These are phyloP conservation scores for Hirudo medicinalis DNA, from an alignment of 1,140 invertebrate species.

Conservation along the genomic window DNA sequence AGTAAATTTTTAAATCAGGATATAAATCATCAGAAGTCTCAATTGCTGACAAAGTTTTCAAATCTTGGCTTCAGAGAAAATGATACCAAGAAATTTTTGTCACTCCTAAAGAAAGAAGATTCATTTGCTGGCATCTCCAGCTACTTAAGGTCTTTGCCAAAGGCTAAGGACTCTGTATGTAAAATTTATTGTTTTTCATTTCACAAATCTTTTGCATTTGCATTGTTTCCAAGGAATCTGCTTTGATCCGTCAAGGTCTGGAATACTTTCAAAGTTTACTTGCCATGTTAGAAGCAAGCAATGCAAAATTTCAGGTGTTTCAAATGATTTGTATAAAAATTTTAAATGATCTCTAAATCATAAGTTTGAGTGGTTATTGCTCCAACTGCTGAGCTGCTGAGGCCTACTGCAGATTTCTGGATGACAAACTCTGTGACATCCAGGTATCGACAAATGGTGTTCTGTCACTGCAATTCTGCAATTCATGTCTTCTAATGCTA, in stretches of 20 bases:
- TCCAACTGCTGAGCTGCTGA: too few relatives aligned
- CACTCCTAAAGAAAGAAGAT: not conserved
- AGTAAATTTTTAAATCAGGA: not conserved
- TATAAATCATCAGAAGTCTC: conserved; percentile 3
- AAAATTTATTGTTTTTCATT: not conserved
- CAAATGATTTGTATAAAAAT: too few relatives aligned
- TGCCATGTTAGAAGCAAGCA: too few relatives aligned
- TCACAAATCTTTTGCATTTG: not conserved
- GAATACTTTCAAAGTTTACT: not conserved
- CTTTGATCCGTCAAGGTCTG: not conserved
- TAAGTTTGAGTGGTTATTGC: too few relatives aligned
- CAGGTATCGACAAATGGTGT: too few relatives aligned
- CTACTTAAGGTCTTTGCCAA: not conserved
- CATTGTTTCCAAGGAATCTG: not conserved
- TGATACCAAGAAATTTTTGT: not conserved
- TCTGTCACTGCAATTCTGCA: too few relatives aligned
- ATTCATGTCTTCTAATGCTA: too few relatives aligned
- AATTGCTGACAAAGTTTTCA: not conserved
- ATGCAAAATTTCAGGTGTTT: too few relatives aligned
- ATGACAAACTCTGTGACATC: too few relatives aligned
- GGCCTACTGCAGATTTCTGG: too few relatives aligned
- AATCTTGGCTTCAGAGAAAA: conserved; percentile 7
- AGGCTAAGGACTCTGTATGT: not conserved
- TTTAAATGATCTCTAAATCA: too few relatives aligned
- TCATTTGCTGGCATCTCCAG: not conserved